Evolutionary conservation across 2,113 vertebrate genomes (phyloP).

Genomic region (Garra rufa): DNA sequence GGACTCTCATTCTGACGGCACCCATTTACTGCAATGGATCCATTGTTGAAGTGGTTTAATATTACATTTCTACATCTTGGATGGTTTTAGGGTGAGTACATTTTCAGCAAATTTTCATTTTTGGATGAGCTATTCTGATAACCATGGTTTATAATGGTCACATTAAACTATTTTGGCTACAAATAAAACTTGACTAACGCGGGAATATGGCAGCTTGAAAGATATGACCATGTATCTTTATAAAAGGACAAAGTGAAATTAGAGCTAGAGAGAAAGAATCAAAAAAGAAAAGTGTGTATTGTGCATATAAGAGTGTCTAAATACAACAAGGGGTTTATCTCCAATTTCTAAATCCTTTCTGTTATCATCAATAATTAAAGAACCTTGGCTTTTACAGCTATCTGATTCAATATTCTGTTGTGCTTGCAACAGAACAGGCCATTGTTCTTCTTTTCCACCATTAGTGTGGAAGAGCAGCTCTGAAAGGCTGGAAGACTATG

Average conservation of each 20-base stretch:
- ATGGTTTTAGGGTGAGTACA: too few relatives aligned
- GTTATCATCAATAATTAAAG: slow-evolving; percentile 72
- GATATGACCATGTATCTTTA: background rate
- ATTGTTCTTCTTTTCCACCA: slow-evolving; percentile 34
- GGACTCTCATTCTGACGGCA: too few relatives aligned
- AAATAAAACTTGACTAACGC: background rate
- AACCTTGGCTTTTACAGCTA: slow-evolving; percentile 65
- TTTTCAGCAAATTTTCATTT: too few relatives aligned
- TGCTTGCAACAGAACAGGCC: slow-evolving; percentile 60
- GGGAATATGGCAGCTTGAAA: background rate
- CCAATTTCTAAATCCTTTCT: slow-evolving; percentile 56
- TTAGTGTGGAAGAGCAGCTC: background rate
- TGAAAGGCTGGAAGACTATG: background rate
- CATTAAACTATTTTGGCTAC: background rate
- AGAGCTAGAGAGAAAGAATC: background rate
- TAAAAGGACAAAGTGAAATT: background rate
- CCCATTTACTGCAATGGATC: too few relatives aligned
- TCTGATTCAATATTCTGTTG: slow-evolving; percentile 69
- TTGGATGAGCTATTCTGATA: background rate
- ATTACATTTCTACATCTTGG: too few relatives aligned
- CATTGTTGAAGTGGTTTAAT: too few relatives aligned
- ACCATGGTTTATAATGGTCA: background rate
- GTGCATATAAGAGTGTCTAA: background rate
- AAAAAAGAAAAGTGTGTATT: background rate
- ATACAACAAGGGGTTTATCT: slow-evolving; percentile 27